Evolutionary conservation across 2,888 invertebrate genomes (phyloP).

Genomic region (Pterostichus madidus): DNA sequence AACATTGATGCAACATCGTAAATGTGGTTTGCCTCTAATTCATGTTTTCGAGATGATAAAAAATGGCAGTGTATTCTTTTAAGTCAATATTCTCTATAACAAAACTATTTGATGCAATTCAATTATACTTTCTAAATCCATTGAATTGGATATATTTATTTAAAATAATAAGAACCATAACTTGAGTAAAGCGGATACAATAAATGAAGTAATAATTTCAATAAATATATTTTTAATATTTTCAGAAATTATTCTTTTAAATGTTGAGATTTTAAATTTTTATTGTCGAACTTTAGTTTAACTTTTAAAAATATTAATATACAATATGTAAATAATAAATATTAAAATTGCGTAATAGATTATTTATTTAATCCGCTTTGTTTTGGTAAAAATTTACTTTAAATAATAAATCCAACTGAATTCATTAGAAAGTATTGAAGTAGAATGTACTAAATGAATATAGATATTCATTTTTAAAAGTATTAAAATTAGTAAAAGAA

Average conservation of each 20-base stretch:
- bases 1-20: constrained; percentile 61
- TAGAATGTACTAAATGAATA: constrained; percentile 28
- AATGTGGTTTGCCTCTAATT: constrained; percentile 55
- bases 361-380: no score
- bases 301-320: background rate
- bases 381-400: background rate
- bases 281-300: constrained; percentile 28
- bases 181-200: constrained; percentile 9
- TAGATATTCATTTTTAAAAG: constrained; percentile 17
- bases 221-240: background rate
- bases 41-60: constrained; percentile 65
- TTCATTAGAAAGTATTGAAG: constrained; percentile 11
- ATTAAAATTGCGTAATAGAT: no score
- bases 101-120: constrained; percentile 38
- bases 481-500: constrained; percentile 12
- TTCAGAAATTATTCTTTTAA: background rate
- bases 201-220: constrained; percentile 10
- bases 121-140: constrained; percentile 22
- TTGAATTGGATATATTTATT: constrained; percentile 24
- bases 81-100: constrained; percentile 67
- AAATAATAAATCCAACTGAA: constrained; percentile 2
- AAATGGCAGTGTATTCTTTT: constrained; percentile 67
- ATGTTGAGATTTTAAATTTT: background rate
- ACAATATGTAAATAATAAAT: background rate
- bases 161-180: background rate